Conservation (phyloP, 37 sponge, comb jelly and placozoan genomes). For the Theonella swinhoei region DNA sequence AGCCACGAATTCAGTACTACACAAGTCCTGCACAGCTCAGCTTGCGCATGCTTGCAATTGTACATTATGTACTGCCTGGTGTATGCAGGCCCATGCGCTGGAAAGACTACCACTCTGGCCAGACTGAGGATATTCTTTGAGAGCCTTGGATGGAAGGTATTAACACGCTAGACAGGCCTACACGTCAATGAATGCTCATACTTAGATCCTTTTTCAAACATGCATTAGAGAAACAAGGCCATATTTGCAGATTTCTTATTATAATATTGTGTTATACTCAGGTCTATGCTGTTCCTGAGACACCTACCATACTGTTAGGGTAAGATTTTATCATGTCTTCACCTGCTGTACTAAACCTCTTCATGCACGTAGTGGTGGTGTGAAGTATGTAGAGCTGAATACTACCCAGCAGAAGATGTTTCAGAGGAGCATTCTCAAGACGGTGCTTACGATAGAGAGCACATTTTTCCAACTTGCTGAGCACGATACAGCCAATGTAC, state of each 20-base stretch:
- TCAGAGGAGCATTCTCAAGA: conserved; percentile 60
- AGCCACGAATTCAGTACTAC: too few relatives aligned
- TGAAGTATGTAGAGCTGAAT: conserved; percentile 39
- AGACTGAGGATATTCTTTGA: conserved; percentile 78
- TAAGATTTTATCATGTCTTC: conserved; percentile 35
- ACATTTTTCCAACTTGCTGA: conserved; percentile 67
- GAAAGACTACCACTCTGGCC: conserved; percentile 76
- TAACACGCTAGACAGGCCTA: too few relatives aligned
- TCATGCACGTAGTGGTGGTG: conserved; percentile 68
- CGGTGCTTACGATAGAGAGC: conserved; percentile 67
- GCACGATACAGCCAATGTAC: conserved; percentile 47
- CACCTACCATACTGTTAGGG: conserved; percentile 75
- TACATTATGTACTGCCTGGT: not conserved
- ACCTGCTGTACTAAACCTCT: too few relatives aligned
- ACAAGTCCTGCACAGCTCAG: not conserved
- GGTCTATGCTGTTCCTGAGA: conserved; percentile 83
- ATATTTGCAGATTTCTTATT: too few relatives aligned
- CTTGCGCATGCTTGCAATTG: not conserved
- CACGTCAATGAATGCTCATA: too few relatives aligned
- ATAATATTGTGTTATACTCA: not conserved
- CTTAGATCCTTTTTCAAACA: too few relatives aligned
- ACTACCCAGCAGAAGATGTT: conserved; percentile 25
- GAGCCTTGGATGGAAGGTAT: conserved; percentile 82
- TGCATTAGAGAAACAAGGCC: too few relatives aligned
- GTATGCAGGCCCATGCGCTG: conserved; percentile 81